These are phyloP conservation scores for Gallinago jamesoni DNA, from an alignment of 2,113 vertebrate species.

Conservation along the genomic window DNA sequence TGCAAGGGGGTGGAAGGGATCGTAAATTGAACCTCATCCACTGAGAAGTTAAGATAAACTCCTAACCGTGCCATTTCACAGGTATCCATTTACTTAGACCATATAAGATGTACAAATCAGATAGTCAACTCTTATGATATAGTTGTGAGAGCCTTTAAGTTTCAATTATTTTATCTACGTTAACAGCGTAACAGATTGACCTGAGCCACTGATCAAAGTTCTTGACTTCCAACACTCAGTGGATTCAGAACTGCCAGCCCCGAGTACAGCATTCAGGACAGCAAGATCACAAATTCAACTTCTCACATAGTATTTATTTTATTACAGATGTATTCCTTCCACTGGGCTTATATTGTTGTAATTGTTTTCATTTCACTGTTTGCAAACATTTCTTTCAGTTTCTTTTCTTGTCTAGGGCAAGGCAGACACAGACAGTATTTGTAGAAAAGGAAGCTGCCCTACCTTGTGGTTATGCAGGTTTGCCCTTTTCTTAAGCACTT, in stretches of 20 bases:
- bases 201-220: not conserved
- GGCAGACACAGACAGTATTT: not conserved
- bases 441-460: not conserved
- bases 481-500: not conserved
- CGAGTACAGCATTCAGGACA: not conserved
- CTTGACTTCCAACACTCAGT: not conserved
- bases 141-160: not conserved
- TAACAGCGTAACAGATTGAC: not conserved
- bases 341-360: not conserved
- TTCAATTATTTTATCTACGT: not conserved
- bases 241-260: not conserved
- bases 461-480: not conserved
- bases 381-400: not conserved
- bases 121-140: not conserved
- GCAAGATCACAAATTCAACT: not conserved
- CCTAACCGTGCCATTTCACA: not conserved
- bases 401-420: not conserved
- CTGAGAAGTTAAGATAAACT: not conserved
- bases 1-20: not conserved
- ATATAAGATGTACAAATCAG: rapidly evolving
- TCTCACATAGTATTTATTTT: not conserved
- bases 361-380: not conserved
- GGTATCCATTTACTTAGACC: not conserved
- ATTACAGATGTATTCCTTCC: not conserved
- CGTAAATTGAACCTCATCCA: not conserved